Percentiles rank a stretch among this genome's conserved stretches.
phyloP scores from a whole-genome alignment of 2,797 vertebrate genomes.

The Oophaga sylvatica region DNA sequence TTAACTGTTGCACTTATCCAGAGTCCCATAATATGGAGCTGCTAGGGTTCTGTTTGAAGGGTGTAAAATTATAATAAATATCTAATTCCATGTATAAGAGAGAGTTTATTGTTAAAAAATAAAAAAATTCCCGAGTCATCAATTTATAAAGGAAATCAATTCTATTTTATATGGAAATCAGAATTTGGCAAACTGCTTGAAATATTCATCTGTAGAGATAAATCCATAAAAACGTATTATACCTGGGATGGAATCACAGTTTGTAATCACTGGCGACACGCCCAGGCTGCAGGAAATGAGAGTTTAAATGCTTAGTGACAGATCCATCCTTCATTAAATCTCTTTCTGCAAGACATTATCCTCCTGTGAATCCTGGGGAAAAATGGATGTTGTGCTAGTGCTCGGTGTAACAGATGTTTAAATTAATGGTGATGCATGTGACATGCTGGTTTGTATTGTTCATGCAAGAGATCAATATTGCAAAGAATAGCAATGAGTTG shows the following conservation, averaged over 20 bases:
- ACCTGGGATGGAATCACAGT: constrained; percentile 56
- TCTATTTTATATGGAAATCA: constrained; percentile 21
- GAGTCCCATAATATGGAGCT: background rate
- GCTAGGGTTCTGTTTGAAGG: background rate
- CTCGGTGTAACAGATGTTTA: constrained; percentile 46
- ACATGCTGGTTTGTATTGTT: background rate
- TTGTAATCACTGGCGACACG: constrained; percentile 56
- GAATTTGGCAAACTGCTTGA: constrained; percentile 3
- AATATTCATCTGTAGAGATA: constrained; percentile 51
- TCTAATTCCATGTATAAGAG: background rate
- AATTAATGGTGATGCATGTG: constrained; percentile 41
- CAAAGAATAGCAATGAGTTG: background rate
- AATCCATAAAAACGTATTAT: constrained; percentile 56
- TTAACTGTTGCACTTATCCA: background rate
- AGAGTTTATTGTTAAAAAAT: background rate
- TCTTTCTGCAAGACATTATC: constrained; percentile 22
- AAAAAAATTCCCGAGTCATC: background rate
- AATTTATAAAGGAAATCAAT: constrained; percentile 22
- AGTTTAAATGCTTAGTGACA: constrained; percentile 58
- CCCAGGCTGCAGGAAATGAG: constrained; percentile 56
- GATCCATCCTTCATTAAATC: constrained; percentile 55
- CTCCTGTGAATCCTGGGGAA: constrained; percentile 35
- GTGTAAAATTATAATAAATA: background rate
- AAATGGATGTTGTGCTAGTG: constrained; percentile 30
- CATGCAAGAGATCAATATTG: background rate